Evolutionary conservation across 2,113 vertebrate genomes (phyloP).

Genomic region (Glaucidium brasilianum): DNA sequence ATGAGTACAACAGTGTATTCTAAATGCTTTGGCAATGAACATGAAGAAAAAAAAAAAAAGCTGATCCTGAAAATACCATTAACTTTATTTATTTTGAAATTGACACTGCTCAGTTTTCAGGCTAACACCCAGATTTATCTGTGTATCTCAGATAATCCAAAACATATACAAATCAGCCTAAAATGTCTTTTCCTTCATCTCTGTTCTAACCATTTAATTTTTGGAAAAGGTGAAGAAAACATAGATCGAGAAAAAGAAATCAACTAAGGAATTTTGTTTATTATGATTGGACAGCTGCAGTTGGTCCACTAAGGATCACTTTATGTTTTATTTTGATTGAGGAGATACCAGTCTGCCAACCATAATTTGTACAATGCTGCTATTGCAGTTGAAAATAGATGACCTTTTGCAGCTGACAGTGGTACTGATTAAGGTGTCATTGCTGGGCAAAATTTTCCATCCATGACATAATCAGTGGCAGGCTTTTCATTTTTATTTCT

Average conservation of each 20-base stretch:
- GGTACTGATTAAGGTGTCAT: slow-evolving; percentile 34
- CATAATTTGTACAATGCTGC: slow-evolving; percentile 72
- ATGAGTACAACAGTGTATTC: slow-evolving; percentile 56
- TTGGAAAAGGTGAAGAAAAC: slow-evolving; percentile 74
- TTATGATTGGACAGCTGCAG: slow-evolving; percentile 77
- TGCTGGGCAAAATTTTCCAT: slow-evolving; percentile 17
- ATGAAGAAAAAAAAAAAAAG: slow-evolving; percentile 23
- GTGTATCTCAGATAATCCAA: slow-evolving; percentile 69
- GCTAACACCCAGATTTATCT: slow-evolving; percentile 69
- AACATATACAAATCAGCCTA: slow-evolving; percentile 41
- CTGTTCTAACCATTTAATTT: slow-evolving; percentile 65
- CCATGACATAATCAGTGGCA: background rate
- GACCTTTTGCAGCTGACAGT: slow-evolving; percentile 65
- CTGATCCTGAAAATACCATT: slow-evolving; percentile 72
- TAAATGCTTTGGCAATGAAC: slow-evolving; percentile 68
- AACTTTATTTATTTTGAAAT: slow-evolving; percentile 77
- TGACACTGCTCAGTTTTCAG: slow-evolving; percentile 70
- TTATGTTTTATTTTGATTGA: slow-evolving; percentile 82
- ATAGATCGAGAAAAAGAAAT: slow-evolving; percentile 70
- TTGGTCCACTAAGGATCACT: slow-evolving; percentile 74
- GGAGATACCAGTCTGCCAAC: slow-evolving; percentile 77
- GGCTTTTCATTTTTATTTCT: background rate
- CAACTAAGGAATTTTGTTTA: slow-evolving; percentile 78
- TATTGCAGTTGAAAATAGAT: slow-evolving; percentile 61
- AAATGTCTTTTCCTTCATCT: slow-evolving; percentile 53